Conservation (phyloP, 2,888 invertebrate genomes). For the Aphodius sticticus region DNA sequence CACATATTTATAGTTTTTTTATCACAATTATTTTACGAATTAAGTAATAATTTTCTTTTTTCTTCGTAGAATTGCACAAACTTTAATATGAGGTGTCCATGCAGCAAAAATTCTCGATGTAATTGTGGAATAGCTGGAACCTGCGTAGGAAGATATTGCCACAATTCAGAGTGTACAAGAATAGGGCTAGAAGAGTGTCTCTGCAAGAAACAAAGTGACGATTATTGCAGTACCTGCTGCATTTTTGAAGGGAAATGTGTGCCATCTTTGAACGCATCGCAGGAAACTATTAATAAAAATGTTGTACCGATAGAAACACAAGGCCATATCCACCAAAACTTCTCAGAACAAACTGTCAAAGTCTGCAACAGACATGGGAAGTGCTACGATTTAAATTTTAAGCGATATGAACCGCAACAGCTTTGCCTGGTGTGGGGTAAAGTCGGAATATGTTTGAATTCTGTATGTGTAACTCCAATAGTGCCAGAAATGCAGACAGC, state of each 20-base stretch:
- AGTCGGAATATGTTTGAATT: constrained; percentile 42
- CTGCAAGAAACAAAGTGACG: constrained; percentile 50
- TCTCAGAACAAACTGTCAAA: constrained; percentile 23
- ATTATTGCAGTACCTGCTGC: constrained; percentile 44
- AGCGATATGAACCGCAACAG: constrained; percentile 35
- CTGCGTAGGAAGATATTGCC: constrained; percentile 61
- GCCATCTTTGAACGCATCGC: constrained; percentile 24
- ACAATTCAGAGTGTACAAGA: constrained; percentile 62
- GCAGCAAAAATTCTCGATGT: constrained; percentile 53
- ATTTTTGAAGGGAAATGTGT: constrained; percentile 35
- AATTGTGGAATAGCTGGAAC: constrained; percentile 62
- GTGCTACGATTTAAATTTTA: constrained; percentile 42
- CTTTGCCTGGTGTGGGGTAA: constrained; percentile 45
- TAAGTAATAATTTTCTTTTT: constrained; percentile 27
- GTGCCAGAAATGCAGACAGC: background rate
- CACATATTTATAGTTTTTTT: background rate
- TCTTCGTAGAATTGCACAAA: constrained; percentile 59
- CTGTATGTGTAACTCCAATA: constrained; percentile 23
- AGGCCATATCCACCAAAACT: constrained; percentile 13
- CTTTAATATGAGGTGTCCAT: constrained; percentile 57
- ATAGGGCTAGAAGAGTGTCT: constrained; percentile 61
- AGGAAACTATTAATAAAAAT: constrained; percentile 14
- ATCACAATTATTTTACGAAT: background rate
- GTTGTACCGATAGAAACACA: background rate
- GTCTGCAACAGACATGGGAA: constrained; percentile 35